phyloP scores from a whole-genome alignment of 2,113 vertebrate genomes.

The Patagioenas fasciata region DNA sequence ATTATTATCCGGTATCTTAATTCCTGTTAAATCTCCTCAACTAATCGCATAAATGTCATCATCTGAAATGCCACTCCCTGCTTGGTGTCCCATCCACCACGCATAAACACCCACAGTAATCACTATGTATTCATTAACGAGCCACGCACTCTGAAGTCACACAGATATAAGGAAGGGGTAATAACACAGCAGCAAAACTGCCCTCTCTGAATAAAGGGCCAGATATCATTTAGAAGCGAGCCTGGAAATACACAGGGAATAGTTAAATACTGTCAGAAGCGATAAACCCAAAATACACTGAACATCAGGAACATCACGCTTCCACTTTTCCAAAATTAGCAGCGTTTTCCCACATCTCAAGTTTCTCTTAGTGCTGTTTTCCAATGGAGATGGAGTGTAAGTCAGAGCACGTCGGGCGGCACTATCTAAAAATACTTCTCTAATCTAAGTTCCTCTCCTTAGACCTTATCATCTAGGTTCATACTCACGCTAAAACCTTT shows the following conservation, averaged over 20 bases:
- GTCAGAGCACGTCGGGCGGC: neutral
- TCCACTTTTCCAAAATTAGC: neutral
- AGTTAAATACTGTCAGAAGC: neutral
- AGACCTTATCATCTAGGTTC: neutral
- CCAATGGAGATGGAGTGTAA: neutral
- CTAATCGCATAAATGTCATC: neutral
- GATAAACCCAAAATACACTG: neutral
- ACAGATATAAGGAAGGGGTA: neutral
- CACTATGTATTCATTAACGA: neutral
- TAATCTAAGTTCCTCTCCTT: neutral
- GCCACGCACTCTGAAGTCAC: neutral
- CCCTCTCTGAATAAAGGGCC: neutral
- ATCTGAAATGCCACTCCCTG: neutral
- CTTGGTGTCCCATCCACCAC: neutral
- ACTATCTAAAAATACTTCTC: neutral
- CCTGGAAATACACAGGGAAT: neutral
- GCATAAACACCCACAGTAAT: neutral
- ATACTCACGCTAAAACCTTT: slow-evolving; percentile 95
- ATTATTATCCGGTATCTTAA: neutral
- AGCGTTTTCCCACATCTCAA: neutral
- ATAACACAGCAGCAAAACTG: neutral
- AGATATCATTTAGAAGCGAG: neutral
- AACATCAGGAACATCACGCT: neutral
- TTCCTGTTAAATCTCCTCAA: neutral
- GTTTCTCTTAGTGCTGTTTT: neutral